Conservation (phyloP, 2,113 vertebrate genomes). For the Chaenocephalus aceratus region DNA sequence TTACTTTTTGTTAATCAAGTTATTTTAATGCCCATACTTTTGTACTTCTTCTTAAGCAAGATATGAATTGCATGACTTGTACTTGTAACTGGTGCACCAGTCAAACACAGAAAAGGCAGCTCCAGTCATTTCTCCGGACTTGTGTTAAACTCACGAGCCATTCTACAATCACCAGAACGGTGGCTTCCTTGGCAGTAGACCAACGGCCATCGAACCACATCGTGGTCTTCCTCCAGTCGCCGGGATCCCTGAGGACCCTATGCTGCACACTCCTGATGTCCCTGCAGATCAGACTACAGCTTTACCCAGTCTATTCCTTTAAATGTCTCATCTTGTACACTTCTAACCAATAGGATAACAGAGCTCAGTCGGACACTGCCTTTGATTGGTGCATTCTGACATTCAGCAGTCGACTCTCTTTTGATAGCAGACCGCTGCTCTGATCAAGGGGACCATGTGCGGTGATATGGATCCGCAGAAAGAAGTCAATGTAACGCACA, state of each 20-base stretch:
- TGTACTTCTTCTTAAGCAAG: too few relatives aligned
- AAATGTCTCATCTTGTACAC: neutral
- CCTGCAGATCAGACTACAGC: neutral
- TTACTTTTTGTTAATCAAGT: too few relatives aligned
- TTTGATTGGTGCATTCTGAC: too few relatives aligned
- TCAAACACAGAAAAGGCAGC: neutral
- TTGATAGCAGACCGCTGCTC: too few relatives aligned
- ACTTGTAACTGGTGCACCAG: neutral
- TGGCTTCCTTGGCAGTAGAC: neutral
- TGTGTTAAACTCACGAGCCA: conserved; percentile 19
- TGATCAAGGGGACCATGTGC: too few relatives aligned
- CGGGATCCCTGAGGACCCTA: conserved; percentile 7
- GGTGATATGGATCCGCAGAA: too few relatives aligned
- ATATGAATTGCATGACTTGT: too few relatives aligned
- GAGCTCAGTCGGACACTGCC: too few relatives aligned
- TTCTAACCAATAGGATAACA: neutral
- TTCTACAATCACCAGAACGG: conserved; percentile 11
- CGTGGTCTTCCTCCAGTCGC: too few relatives aligned
- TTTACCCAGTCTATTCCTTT: neutral
- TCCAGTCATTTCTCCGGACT: neutral
- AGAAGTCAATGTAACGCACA: too few relatives aligned
- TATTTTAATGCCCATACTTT: too few relatives aligned
- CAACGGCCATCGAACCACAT: neutral
- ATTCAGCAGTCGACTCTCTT: too few relatives aligned
- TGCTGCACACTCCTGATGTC: neutral